Evolutionary conservation across 2,113 vertebrate species (phyloP).

Genomic region (Paralichthys olivaceus): DNA sequence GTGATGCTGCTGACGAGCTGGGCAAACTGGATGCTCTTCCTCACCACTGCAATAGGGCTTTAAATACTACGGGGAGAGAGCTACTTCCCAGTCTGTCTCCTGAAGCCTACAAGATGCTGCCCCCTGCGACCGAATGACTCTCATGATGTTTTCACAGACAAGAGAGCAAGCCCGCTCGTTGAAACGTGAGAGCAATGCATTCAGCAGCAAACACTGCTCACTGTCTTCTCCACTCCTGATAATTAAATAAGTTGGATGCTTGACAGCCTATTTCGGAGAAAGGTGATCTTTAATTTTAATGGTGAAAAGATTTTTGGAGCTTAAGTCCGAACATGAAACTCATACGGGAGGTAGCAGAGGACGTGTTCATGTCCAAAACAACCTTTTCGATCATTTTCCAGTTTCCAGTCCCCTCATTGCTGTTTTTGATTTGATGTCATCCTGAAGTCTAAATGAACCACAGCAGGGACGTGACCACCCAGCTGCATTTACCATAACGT

Average conservation of each 20-base stretch:
- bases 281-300: neutral
- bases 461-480: conserved; percentile 24
- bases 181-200: conserved; percentile 54
- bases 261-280: neutral
- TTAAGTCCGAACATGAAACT: neutral
- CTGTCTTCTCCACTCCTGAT: neutral
- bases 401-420: neutral
- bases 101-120: conserved; percentile 63
- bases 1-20: conserved; percentile 38
- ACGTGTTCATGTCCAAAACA: too few species aligned
- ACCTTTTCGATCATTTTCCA: neutral
- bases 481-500: neutral
- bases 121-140: conserved; percentile 53
- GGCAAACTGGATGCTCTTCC: conserved; percentile 37
- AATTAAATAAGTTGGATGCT: conserved; percentile 5
- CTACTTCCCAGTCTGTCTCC: conserved; percentile 38
- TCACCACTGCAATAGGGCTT: conserved; percentile 38
- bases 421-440: neutral
- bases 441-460: conserved; percentile 22
- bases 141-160: conserved; percentile 34
- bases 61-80: conserved; percentile 63
- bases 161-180: conserved; percentile 11
- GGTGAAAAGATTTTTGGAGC: too few species aligned
- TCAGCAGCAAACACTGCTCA: conserved; percentile 20
- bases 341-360: neutral